Conservation (phyloP, 2,888 invertebrate genomes). For the Cantharis lateralis region DNA sequence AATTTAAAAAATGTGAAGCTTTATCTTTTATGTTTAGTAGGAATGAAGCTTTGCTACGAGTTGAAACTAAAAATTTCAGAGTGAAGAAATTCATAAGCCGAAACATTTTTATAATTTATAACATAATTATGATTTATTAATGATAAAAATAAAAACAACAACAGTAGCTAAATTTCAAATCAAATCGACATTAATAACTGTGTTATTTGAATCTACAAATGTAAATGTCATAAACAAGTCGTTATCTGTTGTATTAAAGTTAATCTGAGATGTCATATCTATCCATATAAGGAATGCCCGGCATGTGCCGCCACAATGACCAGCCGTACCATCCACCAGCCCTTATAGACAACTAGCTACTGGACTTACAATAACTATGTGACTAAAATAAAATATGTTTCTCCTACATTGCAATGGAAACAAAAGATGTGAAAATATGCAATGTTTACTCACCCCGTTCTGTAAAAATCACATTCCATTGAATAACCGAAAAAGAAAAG, state of each 20-base stretch:
- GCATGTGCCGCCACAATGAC: conserved; percentile 44
- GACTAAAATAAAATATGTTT: conserved; percentile 21
- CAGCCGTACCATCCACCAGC: conserved; percentile 31
- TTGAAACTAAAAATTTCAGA: neutral
- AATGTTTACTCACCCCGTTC: conserved; percentile 62
- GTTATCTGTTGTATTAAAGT: conserved; percentile 52
- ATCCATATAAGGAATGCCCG: conserved; percentile 47
- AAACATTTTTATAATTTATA: neutral
- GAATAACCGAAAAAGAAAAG: neutral
- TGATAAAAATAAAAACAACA: neutral
- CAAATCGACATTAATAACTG: conserved; percentile 42
- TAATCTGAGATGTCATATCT: conserved; percentile 52
- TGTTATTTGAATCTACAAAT: conserved; percentile 36
- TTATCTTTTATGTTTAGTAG: neutral
- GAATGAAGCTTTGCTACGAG: neutral
- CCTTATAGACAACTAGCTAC: conserved; percentile 33
- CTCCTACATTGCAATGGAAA: neutral
- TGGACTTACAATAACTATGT: conserved; percentile 31
- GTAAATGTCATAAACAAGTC: conserved; percentile 53
- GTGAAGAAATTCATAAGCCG: neutral
- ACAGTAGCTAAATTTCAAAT: conserved; percentile 5
- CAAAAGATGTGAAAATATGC: neutral
- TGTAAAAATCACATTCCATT: conserved; percentile 33
- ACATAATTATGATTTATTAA: neutral
- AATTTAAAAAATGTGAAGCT: neutral